phyloP scores from a whole-genome alignment of 2,113 vertebrate species.

The Rissa tridactyla region DNA sequence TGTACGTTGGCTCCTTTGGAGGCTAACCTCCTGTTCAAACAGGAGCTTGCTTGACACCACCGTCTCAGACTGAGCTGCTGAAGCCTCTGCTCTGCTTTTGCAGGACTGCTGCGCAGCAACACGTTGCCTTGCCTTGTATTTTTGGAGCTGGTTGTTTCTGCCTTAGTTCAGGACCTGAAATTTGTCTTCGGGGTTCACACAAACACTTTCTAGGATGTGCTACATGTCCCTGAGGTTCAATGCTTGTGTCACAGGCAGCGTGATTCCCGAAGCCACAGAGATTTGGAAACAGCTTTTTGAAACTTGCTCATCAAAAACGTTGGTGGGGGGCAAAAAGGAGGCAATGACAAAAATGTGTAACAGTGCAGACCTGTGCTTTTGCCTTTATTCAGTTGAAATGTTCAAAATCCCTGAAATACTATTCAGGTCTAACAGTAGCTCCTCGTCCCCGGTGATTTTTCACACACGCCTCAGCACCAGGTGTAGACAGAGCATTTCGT shows the following conservation, averaged over 20 bases:
- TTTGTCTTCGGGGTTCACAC: not conserved
- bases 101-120: not conserved
- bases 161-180: not conserved
- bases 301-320: not conserved
- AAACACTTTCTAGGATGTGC: not conserved
- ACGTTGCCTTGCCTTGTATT: rapidly evolving
- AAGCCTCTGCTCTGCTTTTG: not conserved
- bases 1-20: not conserved
- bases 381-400: not conserved
- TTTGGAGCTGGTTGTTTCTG: not conserved
- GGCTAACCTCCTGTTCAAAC: not conserved
- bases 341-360: not conserved
- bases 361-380: not conserved
- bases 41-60: not conserved
- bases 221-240: rapidly evolving
- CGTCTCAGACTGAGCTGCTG: not conserved
- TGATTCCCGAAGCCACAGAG: not conserved
- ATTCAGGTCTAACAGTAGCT: not conserved
- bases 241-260: not conserved
- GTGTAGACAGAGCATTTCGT: not conserved
- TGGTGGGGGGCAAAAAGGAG: not conserved
- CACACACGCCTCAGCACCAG: not conserved
- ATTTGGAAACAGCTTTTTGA: not conserved
- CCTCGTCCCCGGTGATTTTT: not conserved
- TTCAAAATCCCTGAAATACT: not conserved